phyloP scores from a whole-genome alignment of 2,888 invertebrate genomes.

The Pterostichus madidus region DNA sequence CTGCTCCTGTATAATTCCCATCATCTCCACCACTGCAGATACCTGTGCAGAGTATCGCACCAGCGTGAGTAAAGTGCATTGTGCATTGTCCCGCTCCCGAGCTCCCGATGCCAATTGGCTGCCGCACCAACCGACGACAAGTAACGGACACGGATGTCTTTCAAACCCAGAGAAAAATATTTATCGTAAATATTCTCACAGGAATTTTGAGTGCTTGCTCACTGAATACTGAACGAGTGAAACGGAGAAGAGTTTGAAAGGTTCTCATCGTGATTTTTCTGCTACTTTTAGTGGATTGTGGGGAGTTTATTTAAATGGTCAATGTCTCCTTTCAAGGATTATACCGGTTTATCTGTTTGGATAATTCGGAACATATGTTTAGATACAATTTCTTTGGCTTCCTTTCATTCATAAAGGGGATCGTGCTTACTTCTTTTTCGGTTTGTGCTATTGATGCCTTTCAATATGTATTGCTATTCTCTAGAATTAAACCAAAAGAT shows the following conservation, averaged over 20 bases:
- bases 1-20: background rate
- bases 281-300: conserved; percentile 1
- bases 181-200: conserved; percentile 65
- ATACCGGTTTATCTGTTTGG: conserved; percentile 11
- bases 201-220: conserved; percentile 55
- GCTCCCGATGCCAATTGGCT: conserved; percentile 34
- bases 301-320: background rate
- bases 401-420: too few relatives aligned
- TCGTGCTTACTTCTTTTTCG: too few relatives aligned
- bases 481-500: too few relatives aligned
- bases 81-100: conserved; percentile 45
- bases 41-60: conserved; percentile 34
- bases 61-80: conserved; percentile 58
- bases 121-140: conserved; percentile 30
- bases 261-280: conserved; percentile 41
- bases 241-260: conserved; percentile 37
- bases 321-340: conserved; percentile 33
- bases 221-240: background rate
- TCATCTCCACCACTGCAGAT: background rate
- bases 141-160: conserved; percentile 29
- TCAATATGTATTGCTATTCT: too few relatives aligned
- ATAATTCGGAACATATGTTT: conserved; percentile 24
- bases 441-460: too few relatives aligned
- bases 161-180: conserved; percentile 55
- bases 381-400: background rate